Evolutionary conservation across 2,888 invertebrate genomes (phyloP).

Genomic region (Dasypolia templi): DNA sequence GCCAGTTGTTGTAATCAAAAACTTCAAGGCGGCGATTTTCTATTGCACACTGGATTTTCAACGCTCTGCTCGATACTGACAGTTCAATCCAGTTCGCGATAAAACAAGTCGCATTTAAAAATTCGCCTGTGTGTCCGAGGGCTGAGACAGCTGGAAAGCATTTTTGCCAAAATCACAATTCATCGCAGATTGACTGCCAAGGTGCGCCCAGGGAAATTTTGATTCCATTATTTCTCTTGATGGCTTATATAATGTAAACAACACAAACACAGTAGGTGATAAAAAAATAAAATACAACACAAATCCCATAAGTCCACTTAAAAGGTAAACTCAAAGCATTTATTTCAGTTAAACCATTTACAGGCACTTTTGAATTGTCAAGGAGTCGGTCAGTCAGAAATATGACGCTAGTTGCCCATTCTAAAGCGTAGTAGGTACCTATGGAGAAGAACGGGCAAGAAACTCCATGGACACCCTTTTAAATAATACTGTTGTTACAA

Average conservation of each 20-base stretch:
- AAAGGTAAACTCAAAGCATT: too few relatives aligned
- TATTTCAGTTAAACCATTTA: too few relatives aligned
- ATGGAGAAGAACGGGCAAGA: too few relatives aligned
- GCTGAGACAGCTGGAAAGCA: too few relatives aligned
- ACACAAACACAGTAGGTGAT: slow-evolving; percentile 4
- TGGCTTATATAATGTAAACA: not conserved
- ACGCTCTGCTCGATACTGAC: not conserved
- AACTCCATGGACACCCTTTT: too few relatives aligned
- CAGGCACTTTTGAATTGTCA: too few relatives aligned
- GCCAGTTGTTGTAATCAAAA: not conserved
- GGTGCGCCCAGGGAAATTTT: not conserved
- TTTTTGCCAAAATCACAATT: not conserved
- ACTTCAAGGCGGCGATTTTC: not conserved
- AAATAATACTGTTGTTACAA: too few relatives aligned
- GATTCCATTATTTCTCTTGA: not conserved
- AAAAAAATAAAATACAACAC: slow-evolving; percentile 28
- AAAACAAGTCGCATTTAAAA: not conserved
- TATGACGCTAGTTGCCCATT: too few relatives aligned
- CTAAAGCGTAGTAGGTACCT: too few relatives aligned
- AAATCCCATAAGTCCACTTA: slow-evolving; percentile 28
- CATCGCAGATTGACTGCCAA: not conserved
- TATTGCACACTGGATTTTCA: not conserved
- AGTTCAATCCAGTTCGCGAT: not conserved
- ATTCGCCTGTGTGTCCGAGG: not conserved
- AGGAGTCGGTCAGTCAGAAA: too few relatives aligned